Conservation (phyloP, 2,113 vertebrate species). For the Dasyurus viverrinus region DNA sequence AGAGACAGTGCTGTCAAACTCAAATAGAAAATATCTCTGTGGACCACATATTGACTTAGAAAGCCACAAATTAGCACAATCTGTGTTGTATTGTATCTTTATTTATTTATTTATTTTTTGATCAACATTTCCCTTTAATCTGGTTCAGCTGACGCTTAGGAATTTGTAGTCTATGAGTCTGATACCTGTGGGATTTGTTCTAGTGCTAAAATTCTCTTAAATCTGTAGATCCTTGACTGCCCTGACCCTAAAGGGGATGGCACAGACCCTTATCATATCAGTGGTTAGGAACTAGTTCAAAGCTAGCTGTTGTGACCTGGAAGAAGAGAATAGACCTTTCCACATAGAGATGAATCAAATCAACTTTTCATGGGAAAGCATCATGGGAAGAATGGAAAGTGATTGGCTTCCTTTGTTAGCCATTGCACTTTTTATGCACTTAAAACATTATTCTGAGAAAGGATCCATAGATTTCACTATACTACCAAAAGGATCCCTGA, state of each 20-base stretch:
- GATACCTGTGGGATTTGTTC: not conserved
- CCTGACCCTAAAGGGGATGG: not conserved
- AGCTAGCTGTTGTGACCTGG: too few species aligned
- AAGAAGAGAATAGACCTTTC: too few species aligned
- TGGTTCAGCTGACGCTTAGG: not conserved
- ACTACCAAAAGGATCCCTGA: not conserved
- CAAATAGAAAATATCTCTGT: not conserved
- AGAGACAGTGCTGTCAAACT: not conserved
- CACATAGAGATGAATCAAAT: too few species aligned
- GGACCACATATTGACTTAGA: too few species aligned
- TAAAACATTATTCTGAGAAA: not conserved
- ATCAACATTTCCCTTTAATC: not conserved
- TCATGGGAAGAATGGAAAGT: too few species aligned
- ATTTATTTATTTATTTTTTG: not conserved
- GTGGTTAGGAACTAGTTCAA: not conserved
- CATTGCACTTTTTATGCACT: not conserved
- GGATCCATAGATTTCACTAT: not conserved
- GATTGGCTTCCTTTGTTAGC: not conserved
- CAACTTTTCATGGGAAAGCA: too few species aligned
- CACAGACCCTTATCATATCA: not conserved
- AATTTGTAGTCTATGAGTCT: not conserved
- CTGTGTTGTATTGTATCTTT: not conserved
- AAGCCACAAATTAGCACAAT: not conserved
- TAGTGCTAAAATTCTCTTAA: not conserved
- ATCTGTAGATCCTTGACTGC: not conserved